A percentile compares a stretch with the other conserved stretches of the same genome.
Evolutionary conservation across 2,797 vertebrate genomes (phyloP).

Genomic region (Trichosurus vulpecula): DNA sequence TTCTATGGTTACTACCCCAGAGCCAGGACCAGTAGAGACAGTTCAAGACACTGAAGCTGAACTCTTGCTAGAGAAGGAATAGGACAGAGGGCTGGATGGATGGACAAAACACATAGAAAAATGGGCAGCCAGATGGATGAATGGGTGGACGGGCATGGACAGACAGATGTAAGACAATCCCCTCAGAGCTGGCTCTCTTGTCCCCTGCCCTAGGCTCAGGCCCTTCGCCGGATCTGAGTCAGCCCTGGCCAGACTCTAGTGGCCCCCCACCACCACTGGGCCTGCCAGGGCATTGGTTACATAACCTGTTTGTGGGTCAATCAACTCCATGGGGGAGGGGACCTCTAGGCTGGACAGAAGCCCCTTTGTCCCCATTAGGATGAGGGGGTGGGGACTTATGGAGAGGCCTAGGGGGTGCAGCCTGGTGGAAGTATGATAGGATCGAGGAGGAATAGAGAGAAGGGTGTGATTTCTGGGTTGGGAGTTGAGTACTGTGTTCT

Average conservation of each 20-base stretch:
- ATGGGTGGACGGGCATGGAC: neutral
- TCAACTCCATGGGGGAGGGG: slow-evolving; percentile 57
- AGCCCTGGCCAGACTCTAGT: slow-evolving; percentile 49
- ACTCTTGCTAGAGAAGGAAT: neutral
- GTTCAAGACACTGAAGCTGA: neutral
- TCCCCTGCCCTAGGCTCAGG: slow-evolving; percentile 52
- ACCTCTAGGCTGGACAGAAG: slow-evolving; percentile 70
- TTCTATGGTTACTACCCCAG: neutral
- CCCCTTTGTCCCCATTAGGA: slow-evolving; percentile 74
- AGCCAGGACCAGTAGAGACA: neutral
- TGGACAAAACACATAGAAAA: neutral
- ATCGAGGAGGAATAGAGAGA: neutral
- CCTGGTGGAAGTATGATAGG: neutral
- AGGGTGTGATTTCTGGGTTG: slow-evolving; percentile 1
- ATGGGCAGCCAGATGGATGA: neutral
- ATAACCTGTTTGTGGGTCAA: slow-evolving; percentile 81
- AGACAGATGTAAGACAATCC: neutral
- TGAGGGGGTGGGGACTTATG: slow-evolving; percentile 32
- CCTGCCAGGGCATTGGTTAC: slow-evolving; percentile 71
- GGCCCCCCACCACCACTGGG: slow-evolving; percentile 59
- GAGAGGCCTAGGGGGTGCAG: slow-evolving; percentile 7
- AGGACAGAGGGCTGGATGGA: neutral
- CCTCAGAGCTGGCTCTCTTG: neutral
- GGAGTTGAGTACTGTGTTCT: neutral
- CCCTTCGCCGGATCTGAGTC: slow-evolving; percentile 15